Conservation (phyloP, 2,113 vertebrate genomes). For the Phyllopteryx taeniolatus region DNA sequence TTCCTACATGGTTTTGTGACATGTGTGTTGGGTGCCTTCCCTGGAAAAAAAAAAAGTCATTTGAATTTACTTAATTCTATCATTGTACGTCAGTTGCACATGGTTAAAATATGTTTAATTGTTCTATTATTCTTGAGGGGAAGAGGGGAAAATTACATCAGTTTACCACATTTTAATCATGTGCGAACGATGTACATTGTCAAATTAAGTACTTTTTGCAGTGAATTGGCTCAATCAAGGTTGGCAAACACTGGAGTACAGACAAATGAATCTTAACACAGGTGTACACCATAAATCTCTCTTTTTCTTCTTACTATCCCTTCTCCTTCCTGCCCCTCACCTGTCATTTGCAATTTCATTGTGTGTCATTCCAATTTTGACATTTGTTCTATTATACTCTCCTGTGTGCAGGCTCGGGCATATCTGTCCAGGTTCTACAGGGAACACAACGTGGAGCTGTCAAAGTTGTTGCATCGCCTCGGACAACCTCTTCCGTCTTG, state of each 20-base stretch:
- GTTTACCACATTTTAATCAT: no score
- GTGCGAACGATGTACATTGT: no score
- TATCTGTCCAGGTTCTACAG: conserved; percentile 93
- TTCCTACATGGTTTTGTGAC: no score
- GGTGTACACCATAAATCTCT: background rate
- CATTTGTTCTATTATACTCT: background rate
- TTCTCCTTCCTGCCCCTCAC: background rate
- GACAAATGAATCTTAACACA: background rate
- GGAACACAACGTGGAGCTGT: conserved; percentile 94
- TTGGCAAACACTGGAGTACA: background rate
- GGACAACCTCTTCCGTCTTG: conserved; percentile 94
- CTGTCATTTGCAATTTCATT: background rate
- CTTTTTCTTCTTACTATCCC: background rate
- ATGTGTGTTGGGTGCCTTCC: no score
- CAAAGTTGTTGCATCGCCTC: conserved; percentile 89
- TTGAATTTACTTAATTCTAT: no score
- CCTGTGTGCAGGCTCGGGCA: conserved; percentile 78
- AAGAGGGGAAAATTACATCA: no score
- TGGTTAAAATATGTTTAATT: no score
- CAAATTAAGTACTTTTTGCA: no score
- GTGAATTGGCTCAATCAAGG: no score
- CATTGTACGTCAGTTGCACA: no score
- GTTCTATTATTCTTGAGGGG: no score
- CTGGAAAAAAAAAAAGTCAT: no score
- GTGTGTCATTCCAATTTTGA: background rate